Conservation (phyloP, 2,888 invertebrate genomes). For the Coenonympha glycerion region DNA sequence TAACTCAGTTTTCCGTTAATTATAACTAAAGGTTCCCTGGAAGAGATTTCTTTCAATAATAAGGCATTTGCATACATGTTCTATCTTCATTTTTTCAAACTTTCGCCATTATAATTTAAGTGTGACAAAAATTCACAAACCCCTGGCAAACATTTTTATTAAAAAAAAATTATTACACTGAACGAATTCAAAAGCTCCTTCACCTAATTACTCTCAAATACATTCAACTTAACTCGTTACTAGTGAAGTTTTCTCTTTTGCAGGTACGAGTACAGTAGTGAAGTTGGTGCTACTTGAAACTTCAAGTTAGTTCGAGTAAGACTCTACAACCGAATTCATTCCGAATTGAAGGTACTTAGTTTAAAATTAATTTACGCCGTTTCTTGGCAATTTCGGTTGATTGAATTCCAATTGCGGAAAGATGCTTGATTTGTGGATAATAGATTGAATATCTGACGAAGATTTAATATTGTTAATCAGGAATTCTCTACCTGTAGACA, state of each 20-base stretch:
- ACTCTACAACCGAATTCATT: conserved; percentile 1
- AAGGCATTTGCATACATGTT: no score
- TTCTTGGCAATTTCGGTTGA: conserved; percentile 1
- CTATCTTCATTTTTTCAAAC: no score
- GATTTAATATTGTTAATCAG: background rate
- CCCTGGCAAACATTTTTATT: no score
- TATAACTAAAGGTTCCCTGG: no score
- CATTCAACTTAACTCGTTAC: background rate
- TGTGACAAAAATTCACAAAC: no score
- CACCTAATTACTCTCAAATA: background rate
- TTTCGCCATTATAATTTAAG: no score
- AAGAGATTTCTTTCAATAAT: no score
- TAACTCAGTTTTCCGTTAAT: no score
- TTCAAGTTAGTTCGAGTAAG: no score
- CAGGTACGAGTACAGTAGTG: conserved; percentile 18
- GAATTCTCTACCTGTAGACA: no score
- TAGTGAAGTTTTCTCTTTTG: conserved; percentile 7
- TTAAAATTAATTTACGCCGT: background rate
- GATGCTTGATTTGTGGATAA: background rate
- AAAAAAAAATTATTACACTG: background rate
- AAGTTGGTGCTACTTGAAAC: conserved; percentile 7
- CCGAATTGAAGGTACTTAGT: conserved; percentile 8
- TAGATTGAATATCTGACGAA: background rate
- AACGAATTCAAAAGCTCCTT: no score
- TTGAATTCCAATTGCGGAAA: conserved; percentile 2